A percentile compares a stretch with the other conserved stretches of the same genome.
Evolutionary conservation across 64 coral and sea anemone species (phyloP).

Genomic region (Trachythela sp.): DNA sequence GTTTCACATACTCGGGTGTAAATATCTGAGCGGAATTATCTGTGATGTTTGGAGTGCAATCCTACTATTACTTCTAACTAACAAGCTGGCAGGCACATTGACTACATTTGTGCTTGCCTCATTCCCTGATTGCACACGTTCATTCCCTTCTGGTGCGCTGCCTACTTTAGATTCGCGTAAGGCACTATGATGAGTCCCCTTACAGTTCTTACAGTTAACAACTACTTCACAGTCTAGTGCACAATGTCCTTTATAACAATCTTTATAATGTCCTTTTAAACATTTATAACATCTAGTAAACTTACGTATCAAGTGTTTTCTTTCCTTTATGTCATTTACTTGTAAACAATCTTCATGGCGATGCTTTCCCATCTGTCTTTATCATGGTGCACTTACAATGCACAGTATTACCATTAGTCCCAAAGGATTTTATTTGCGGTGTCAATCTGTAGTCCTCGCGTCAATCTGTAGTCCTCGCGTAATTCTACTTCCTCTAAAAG

Average conservation of each 20-base stretch:
- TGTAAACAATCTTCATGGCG: constrained; percentile 11
- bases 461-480: constrained; percentile 29
- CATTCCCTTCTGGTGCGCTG: neutral
- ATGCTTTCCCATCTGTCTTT: constrained; percentile 32
- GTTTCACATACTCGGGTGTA: no score
- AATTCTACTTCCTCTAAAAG: constrained; percentile 38
- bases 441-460: no score
- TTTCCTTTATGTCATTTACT: neutral
- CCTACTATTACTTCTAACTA: no score
- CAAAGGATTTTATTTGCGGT: neutral
- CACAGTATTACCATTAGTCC: neutral
- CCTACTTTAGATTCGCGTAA: neutral
- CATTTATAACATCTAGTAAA: constrained; percentile 48
- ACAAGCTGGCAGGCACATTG: no score
- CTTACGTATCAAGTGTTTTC: constrained; percentile 45
- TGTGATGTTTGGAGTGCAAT: no score
- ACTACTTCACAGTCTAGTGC: constrained; percentile 16
- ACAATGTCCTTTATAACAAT: constrained; percentile 44
- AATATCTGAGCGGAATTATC: no score
- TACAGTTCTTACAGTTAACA: constrained; percentile 19
- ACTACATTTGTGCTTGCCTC: no score
- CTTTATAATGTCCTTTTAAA: no score
- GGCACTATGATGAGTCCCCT: neutral
- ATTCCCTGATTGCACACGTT: neutral
- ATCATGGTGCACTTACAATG: neutral